These are phyloP conservation scores for Girardinichthys multiradiatus DNA, from an alignment of 2,113 vertebrate species.

Conservation along the genomic window DNA sequence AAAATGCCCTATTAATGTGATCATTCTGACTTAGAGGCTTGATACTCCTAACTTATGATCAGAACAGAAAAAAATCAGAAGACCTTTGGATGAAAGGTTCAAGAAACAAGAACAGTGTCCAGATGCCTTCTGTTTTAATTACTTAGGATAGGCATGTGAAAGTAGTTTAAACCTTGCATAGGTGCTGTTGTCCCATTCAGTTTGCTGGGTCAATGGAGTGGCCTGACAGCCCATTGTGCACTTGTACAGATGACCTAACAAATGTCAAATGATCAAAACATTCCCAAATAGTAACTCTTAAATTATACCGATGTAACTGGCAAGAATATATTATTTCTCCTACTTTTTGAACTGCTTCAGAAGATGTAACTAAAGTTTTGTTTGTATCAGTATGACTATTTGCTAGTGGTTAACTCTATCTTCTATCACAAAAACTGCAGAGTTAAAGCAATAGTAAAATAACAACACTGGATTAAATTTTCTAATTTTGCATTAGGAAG, in stretches of 20 bases:
- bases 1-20: no score
- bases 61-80: no score
- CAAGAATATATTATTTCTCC: not conserved
- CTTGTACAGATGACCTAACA: not conserved
- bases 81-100: no score
- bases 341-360: not conserved
- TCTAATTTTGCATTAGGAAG: conserved; percentile 80
- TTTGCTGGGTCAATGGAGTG: not conserved
- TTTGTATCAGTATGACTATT: not conserved
- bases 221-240: not conserved
- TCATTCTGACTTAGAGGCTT: no score
- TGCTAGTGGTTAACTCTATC: conserved; percentile 29
- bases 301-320: not conserved
- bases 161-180: not conserved
- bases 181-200: not conserved
- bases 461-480: conserved; percentile 73
- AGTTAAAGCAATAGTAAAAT: conserved; percentile 48
- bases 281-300: not conserved
- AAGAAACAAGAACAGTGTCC: no score
- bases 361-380: not conserved
- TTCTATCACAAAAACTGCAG: conserved; percentile 43
- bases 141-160: no score
- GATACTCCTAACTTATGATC: no score
- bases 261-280: not conserved
- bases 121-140: no score